These are phyloP conservation scores for Stenchaetothrips biformis DNA, from an alignment of 2,888 invertebrate genomes.

Conservation along the genomic window DNA sequence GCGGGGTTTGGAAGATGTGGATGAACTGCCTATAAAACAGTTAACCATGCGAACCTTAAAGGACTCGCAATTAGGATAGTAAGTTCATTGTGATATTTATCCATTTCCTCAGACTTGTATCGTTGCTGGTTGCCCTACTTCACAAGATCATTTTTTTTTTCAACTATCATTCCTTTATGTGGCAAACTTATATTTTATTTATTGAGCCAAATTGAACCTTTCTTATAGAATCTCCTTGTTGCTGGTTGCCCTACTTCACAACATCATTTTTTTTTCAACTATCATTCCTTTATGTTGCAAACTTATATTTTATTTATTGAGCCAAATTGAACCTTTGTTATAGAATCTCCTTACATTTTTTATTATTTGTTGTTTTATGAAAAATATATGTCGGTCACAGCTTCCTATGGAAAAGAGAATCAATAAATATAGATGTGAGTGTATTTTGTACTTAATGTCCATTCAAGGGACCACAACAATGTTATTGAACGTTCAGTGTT, in stretches of 20 bases:
- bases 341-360: constrained; percentile 1
- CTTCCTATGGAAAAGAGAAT: neutral
- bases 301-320: constrained; percentile 9
- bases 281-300: neutral
- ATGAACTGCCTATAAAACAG: constrained; percentile 13
- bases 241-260: neutral
- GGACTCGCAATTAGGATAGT: constrained; percentile 14
- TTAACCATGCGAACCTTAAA: constrained; percentile 2
- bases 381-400: neutral
- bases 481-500: neutral
- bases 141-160: neutral
- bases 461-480: neutral
- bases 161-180: constrained; percentile 2
- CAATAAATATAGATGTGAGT: neutral
- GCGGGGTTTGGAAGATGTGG: neutral
- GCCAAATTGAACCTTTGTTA: neutral
- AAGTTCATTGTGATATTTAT: constrained; percentile 22
- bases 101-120: neutral
- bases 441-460: constrained; percentile 11
- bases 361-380: neutral
- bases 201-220: neutral
- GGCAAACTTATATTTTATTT: constrained; percentile 2
- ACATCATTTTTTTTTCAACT: neutral
- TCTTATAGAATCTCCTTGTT: constrained; percentile 8
- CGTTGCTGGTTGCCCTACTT: neutral